phyloP scores from a whole-genome alignment of 37 sponge, comb jelly and placozoan species.

The Geodia barretti region DNA sequence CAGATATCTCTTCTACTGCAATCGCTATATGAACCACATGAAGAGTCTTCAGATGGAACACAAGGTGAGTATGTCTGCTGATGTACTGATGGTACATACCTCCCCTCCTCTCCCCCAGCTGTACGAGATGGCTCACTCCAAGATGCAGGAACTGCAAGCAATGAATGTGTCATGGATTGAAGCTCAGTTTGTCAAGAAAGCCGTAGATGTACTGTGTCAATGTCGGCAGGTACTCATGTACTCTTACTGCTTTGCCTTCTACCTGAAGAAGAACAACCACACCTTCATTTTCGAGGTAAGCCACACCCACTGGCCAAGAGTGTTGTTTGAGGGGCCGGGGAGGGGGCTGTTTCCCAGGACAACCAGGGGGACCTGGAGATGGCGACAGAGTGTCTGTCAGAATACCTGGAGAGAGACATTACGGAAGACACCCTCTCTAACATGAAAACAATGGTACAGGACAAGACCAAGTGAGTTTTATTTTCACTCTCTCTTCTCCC shows the following conservation, averaged over 20 bases:
- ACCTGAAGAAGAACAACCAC: slow-evolving; percentile 90
- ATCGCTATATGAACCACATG: slow-evolving; percentile 87
- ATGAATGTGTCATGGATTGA: slow-evolving; percentile 86
- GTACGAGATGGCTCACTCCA: slow-evolving; percentile 71
- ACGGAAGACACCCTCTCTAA: slow-evolving; percentile 43
- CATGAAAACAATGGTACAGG: slow-evolving; percentile 77
- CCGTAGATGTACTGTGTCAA: slow-evolving; percentile 87
- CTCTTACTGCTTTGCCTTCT: slow-evolving; percentile 93
- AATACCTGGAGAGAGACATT: slow-evolving; percentile 88
- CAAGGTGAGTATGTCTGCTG: slow-evolving; percentile 18
- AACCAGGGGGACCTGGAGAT: slow-evolving; percentile 93
- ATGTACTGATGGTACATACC: not conserved
- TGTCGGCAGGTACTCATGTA: slow-evolving; percentile 88
- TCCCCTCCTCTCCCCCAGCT: slow-evolving; percentile 34
- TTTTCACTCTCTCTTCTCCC: not conserved
- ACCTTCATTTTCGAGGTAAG: slow-evolving; percentile 83
- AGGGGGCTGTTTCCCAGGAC: slow-evolving; percentile 40
- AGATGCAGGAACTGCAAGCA: slow-evolving; percentile 85
- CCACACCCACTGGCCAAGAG: too few relatives aligned
- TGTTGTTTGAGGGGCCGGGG: too few relatives aligned
- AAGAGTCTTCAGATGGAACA: slow-evolving; percentile 74
- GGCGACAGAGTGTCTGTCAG: slow-evolving; percentile 89
- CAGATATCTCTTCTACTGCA: slow-evolving; percentile 89
- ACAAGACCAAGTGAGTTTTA: slow-evolving; percentile 77
- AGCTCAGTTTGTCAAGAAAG: slow-evolving; percentile 84